Evolutionary conservation across 2,888 invertebrate genomes (phyloP), one percentile per base, ranked within the genome.

Genomic region (Darwinula stevensoni): DNA sequence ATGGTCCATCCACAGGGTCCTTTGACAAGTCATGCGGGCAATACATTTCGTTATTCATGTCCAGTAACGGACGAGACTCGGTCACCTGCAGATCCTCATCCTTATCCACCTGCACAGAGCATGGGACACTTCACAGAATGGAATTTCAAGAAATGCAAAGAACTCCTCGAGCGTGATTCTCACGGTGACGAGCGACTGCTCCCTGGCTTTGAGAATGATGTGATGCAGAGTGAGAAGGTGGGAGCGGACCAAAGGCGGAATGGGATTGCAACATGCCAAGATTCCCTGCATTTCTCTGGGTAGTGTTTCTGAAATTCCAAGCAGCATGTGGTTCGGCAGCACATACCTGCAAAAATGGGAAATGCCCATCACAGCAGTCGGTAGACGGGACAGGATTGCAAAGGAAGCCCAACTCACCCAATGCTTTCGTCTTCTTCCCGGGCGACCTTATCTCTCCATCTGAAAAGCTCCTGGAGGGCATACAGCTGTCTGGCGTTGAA

Each of bases 231-330:
- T 52, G 35, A 54, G 52, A 32, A 61, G 44, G 42, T 61, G 55
- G 40, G 62, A 59, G 17, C 62, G 52, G 2, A 70, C 63, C 16
- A 67, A 49, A 0, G 82, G 75, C 5, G 94, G 91, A 42, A 84
- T 68, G 0, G 88, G 91, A 47, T 71, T 73, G 48, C 94, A 94
- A 44, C 82, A 76, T 0, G 86, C 82, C 36, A 76, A 51, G 36
- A 97, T 69, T 2, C 91, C 91, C 45, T 84, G 78, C 59, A 76
- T 63, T 55, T 88, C 88, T 33, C 78, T 62, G 0, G 88, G 91
- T 36, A 91, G 49, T 14, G 62, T 58, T 50, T 88, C 82, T 1
- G 80, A 65, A 36, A 94, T 73, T 46, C 78, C 67, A 33, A 91
- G 47, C 53, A 97, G 49, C 86, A 88, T 86, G 50, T 91, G 86